Evolutionary conservation across 2,888 invertebrate genomes (phyloP).

Genomic region (Pimpla rufipes): DNA sequence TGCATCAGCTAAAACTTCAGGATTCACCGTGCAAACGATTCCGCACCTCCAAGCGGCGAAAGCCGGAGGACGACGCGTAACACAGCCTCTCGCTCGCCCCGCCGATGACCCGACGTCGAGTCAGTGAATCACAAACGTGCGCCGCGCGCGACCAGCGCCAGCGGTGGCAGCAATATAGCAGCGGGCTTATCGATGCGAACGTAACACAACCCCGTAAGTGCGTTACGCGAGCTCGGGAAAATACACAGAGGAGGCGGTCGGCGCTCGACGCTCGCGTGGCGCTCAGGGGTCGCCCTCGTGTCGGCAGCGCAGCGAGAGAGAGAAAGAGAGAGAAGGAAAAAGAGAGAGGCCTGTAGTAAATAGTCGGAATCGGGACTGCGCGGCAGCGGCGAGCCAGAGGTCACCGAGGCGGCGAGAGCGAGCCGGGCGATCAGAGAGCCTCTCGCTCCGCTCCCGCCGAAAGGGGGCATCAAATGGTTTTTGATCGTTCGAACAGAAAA

Average conservation of each 20-base stretch:
- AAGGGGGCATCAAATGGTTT: slow-evolving; percentile 72
- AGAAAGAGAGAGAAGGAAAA: slow-evolving; percentile 29
- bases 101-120: slow-evolving; percentile 57
- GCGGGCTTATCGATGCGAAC: slow-evolving; percentile 54
- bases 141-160: background rate
- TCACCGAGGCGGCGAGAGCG: too few relatives aligned
- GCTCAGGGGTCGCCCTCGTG: too few relatives aligned
- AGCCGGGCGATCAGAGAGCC: too few relatives aligned
- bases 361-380: slow-evolving; percentile 1
- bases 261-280: too few relatives aligned
- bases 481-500: slow-evolving; percentile 84
- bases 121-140: slow-evolving; percentile 57
- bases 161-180: slow-evolving; percentile 37
- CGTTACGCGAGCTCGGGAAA: slow-evolving; percentile 20
- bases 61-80: too few relatives aligned
- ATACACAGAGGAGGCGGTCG: too few relatives aligned
- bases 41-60: too few relatives aligned
- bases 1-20: too few relatives aligned
- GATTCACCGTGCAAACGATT: too few relatives aligned
- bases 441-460: slow-evolving; percentile 17
- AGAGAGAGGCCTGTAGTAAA: slow-evolving; percentile 6
- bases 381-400: slow-evolving; percentile 9
- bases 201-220: slow-evolving; percentile 39
- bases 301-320: slow-evolving; percentile 2
- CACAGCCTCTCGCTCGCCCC: background rate